Evolutionary conservation across 2,797 vertebrate genomes (phyloP).

Genomic region (Ciconia nigra): DNA sequence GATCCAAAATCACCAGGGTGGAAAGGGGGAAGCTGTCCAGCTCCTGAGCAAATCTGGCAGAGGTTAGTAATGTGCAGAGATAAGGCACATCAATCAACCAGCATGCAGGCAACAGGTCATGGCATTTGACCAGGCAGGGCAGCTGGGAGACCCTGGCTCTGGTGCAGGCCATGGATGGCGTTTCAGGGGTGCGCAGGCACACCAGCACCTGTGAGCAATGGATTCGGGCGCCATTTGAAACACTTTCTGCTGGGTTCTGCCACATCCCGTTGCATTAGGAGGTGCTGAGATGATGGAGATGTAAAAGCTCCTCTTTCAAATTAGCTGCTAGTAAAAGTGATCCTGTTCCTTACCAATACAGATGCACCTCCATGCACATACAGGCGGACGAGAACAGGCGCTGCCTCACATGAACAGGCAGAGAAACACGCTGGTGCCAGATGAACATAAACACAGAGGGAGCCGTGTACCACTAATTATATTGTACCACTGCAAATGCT

Average conservation of each 20-base stretch:
- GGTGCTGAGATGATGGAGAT: background rate
- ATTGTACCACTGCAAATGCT: background rate
- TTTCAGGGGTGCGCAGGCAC: accelerated
- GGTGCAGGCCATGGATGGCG: background rate
- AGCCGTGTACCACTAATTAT: background rate
- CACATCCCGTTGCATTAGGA: accelerated
- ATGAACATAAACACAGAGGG: background rate
- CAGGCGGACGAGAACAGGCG: background rate
- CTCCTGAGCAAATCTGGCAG: background rate
- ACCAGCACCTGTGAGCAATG: accelerated
- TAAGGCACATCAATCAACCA: background rate
- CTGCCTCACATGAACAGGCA: background rate
- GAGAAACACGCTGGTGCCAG: background rate
- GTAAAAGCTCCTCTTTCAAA: background rate
- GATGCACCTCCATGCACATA: accelerated
- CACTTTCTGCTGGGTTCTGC: background rate
- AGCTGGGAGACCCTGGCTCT: background rate
- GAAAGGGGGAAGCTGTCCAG: background rate
- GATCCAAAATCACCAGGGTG: background rate
- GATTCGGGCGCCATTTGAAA: background rate
- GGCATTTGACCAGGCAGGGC: background rate
- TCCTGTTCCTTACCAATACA: background rate
- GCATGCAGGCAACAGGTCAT: accelerated
- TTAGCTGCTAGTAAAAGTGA: background rate
- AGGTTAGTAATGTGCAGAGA: background rate